These are phyloP conservation scores for Hypselothyrea guttata DNA, from an alignment of 2,888 invertebrate genomes.

Conservation along the genomic window DNA sequence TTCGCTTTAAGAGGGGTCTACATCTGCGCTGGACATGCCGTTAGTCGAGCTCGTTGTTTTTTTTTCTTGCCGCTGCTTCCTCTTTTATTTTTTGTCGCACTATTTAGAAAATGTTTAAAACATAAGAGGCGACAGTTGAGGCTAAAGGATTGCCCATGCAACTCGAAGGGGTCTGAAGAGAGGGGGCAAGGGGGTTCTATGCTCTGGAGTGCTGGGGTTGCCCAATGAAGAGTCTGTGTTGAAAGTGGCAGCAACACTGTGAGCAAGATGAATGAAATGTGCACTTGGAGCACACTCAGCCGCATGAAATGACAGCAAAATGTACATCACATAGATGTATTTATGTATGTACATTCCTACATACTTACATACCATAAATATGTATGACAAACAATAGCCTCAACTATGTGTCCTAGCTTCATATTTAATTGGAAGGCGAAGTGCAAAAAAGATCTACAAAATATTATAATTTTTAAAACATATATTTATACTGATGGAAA, in stretches of 20 bases:
- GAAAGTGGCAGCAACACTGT: slow-evolving; percentile 48
- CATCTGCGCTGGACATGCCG: slow-evolving; percentile 73
- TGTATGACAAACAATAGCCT: too few species aligned
- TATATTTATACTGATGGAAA: too few species aligned
- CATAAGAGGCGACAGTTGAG: slow-evolving; percentile 55
- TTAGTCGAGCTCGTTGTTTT: slow-evolving; percentile 39
- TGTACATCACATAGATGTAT: slow-evolving; percentile 13
- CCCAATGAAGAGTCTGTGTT: slow-evolving; percentile 37
- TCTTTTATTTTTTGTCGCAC: slow-evolving; percentile 16
- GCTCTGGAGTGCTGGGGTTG: background rate
- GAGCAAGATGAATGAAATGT: slow-evolving; percentile 48
- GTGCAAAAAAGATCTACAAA: too few species aligned
- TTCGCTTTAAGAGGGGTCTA: slow-evolving; percentile 22
- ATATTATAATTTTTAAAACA: too few species aligned
- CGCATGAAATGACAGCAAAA: slow-evolving; percentile 24
- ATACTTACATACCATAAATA: background rate
- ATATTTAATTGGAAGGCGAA: too few species aligned
- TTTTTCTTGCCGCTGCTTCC: slow-evolving; percentile 23
- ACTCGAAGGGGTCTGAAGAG: slow-evolving; percentile 5
- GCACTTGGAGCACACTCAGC: slow-evolving; percentile 19
- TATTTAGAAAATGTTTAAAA: slow-evolving; percentile 65
- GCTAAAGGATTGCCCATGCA: slow-evolving; percentile 35
- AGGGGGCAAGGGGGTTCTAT: background rate
- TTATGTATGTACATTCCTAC: background rate
- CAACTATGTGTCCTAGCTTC: too few species aligned